Conservation (phyloP, 2,797 vertebrate species). For the Brachyrhaphis roseni region DNA sequence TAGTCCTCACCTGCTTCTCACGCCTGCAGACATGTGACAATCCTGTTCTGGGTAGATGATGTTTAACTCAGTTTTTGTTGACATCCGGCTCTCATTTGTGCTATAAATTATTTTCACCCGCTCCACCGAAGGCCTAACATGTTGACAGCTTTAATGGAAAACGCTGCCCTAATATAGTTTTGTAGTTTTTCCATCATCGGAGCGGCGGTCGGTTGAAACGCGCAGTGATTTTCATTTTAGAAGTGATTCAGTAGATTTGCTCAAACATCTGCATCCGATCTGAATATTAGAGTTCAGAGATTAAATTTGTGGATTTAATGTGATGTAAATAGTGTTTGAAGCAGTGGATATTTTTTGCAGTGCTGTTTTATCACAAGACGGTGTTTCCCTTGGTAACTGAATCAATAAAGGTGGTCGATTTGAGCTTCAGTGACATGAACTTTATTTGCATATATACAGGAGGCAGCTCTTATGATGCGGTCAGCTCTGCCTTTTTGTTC, state of each 20-base stretch:
- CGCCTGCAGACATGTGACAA: constrained; percentile 68
- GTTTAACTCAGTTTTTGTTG: constrained; percentile 36
- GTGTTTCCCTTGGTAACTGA: constrained; percentile 61
- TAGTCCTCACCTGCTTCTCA: constrained; percentile 55
- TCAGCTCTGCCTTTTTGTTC: constrained; percentile 37
- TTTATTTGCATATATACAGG: constrained; percentile 52
- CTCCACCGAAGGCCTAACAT: constrained; percentile 49
- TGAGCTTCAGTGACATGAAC: constrained; percentile 26
- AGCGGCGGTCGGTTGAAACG: constrained; percentile 51
- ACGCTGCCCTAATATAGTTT: constrained; percentile 50
- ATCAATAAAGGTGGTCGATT: constrained; percentile 70
- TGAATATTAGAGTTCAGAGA: constrained; percentile 33
- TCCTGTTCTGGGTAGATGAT: constrained; percentile 58
- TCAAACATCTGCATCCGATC: constrained; percentile 46
- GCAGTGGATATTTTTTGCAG: constrained; percentile 60
- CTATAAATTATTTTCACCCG: constrained; percentile 39
- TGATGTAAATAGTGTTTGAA: constrained; percentile 66
- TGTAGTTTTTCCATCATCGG: constrained; percentile 53
- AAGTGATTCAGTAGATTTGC: constrained; percentile 52
- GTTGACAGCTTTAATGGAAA: constrained; percentile 67
- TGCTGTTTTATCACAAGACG: constrained; percentile 60
- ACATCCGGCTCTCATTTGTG: constrained; percentile 37
- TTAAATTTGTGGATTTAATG: constrained; percentile 24
- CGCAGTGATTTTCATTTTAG: constrained; percentile 47
- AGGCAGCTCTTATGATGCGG: constrained; percentile 26